Evolutionary conservation across 2,113 vertebrate species (phyloP).

Genomic region (Acanthochromis polyacanthus): DNA sequence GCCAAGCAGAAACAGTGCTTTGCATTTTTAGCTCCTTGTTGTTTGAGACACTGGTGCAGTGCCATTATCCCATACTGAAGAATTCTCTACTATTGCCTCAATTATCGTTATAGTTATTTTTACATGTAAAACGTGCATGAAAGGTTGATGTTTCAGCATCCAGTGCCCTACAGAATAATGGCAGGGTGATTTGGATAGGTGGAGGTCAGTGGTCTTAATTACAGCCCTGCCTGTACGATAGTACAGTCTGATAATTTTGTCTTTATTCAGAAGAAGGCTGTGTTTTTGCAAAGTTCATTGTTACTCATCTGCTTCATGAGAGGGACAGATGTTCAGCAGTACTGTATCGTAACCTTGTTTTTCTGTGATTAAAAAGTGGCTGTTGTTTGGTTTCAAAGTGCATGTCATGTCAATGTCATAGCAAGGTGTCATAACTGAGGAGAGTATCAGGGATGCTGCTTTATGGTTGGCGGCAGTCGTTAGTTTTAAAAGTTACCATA

Average conservation of each 20-base stretch:
- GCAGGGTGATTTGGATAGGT: background rate
- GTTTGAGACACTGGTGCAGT: no score
- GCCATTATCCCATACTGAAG: no score
- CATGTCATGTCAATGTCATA: constrained; percentile 27
- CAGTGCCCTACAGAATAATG: background rate
- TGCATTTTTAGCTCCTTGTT: no score
- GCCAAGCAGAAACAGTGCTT: no score
- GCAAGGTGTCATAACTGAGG: constrained; percentile 7
- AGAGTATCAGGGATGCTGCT: background rate
- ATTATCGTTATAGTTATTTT: no score
- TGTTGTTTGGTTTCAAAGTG: constrained; percentile 7
- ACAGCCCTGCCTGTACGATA: constrained; percentile 10
- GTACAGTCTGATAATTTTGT: constrained; percentile 32
- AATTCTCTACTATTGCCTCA: no score
- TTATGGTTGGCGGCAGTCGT: constrained; percentile 6
- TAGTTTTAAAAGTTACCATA: background rate
- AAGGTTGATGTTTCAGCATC: background rate
- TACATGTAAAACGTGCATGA: no score
- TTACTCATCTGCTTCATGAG: background rate
- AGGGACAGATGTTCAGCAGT: constrained; percentile 50
- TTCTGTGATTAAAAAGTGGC: constrained; percentile 9
- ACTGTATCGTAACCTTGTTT: constrained; percentile 34
- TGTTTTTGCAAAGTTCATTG: constrained; percentile 4
- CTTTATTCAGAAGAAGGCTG: constrained; percentile 25
- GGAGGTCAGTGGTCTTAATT: constrained; percentile 37